Conservation (phyloP, 2,797 vertebrate genomes). For the Myripristis jacobus region DNA sequence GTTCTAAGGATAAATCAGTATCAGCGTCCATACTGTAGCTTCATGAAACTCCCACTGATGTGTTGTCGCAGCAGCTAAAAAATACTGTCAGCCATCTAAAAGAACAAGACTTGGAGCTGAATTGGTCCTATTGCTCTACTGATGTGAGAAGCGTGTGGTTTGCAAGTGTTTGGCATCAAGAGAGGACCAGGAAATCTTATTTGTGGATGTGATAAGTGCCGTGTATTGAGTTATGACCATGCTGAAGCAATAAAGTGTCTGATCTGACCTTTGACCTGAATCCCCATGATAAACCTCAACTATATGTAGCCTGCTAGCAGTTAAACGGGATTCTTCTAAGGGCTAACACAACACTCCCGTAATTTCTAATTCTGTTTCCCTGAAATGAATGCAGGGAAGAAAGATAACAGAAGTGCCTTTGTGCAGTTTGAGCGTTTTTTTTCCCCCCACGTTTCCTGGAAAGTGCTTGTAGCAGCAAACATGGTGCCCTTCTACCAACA, state of each 20-base stretch:
- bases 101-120: slow-evolving; percentile 21
- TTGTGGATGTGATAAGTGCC: slow-evolving; percentile 9
- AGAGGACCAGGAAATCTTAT: slow-evolving; percentile 21
- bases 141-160: slow-evolving; percentile 43
- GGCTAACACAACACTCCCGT: not conserved
- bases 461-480: slow-evolving; percentile 51
- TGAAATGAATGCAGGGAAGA: slow-evolving; percentile 4
- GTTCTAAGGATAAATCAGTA: slow-evolving; percentile 44
- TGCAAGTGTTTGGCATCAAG: slow-evolving; percentile 44
- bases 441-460: slow-evolving; percentile 29
- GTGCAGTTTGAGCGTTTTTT: slow-evolving; percentile 12
- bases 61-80: slow-evolving; percentile 59
- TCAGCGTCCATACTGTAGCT: slow-evolving; percentile 39
- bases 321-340: not conserved
- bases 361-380: slow-evolving; percentile 11
- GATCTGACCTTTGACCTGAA: slow-evolving; percentile 47
- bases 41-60: slow-evolving; percentile 46
- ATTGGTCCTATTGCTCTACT: slow-evolving; percentile 14
- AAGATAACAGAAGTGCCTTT: slow-evolving; percentile 14
- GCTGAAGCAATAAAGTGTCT: slow-evolving; percentile 11
- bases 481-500: not conserved
- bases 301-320: slow-evolving; percentile 10
- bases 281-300: not conserved
- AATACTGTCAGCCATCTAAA: slow-evolving; percentile 41
- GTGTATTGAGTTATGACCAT: slow-evolving; percentile 5